Evolutionary conservation across 30 jellyfish, hydroid and myxozoan species (phyloP).

Genomic region (Aurelia sp.): DNA sequence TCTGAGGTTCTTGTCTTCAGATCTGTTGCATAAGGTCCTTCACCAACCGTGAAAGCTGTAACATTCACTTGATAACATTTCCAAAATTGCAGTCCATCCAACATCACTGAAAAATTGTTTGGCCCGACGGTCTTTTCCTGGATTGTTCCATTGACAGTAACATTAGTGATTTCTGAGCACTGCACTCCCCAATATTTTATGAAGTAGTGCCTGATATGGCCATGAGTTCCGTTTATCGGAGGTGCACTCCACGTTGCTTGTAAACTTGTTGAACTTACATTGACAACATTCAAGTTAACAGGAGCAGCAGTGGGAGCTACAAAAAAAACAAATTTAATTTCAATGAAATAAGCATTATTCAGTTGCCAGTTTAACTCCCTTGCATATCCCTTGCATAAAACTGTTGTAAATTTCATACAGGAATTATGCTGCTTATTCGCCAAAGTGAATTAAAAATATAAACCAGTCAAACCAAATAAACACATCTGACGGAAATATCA

Average conservation of each 20-base stretch:
- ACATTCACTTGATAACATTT: not conserved
- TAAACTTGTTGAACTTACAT: slow-evolving; percentile 17
- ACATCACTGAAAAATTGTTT: no score
- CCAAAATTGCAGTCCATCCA: no score
- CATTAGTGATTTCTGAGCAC: no score
- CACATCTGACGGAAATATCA: no score
- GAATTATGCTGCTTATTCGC: no score
- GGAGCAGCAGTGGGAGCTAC: slow-evolving; percentile 39
- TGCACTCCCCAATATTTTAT: not conserved
- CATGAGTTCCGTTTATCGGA: not conserved
- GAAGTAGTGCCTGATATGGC: not conserved
- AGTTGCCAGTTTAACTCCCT: no score
- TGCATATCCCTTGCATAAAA: not conserved
- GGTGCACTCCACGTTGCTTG: slow-evolving; percentile 18
- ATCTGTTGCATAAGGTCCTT: not conserved
- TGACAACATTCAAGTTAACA: not conserved
- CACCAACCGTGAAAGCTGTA: not conserved
- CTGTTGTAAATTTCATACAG: no score
- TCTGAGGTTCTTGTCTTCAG: no score
- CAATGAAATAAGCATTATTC: slow-evolving; percentile 1
- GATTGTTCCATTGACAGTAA: no score
- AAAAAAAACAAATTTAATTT: no score
- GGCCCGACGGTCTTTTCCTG: not conserved
- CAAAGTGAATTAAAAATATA: no score
- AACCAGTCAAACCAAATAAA: no score